Evolutionary conservation across 2,888 invertebrate genomes (phyloP).

Genomic region (Caenorhabditis macrosperma): DNA sequence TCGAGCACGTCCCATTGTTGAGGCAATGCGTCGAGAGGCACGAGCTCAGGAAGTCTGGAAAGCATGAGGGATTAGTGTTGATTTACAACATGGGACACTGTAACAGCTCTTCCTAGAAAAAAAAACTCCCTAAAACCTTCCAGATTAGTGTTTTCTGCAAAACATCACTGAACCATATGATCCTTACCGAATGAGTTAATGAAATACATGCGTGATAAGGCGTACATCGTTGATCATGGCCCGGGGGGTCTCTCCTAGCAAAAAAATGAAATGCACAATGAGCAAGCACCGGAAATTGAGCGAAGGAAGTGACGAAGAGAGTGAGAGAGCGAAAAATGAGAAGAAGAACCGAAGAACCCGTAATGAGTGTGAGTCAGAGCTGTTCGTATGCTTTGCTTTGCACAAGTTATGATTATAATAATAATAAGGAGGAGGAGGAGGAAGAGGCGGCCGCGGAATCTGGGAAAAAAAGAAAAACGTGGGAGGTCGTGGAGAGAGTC

Average conservation of each 20-base stretch:
- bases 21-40: conserved; percentile 58
- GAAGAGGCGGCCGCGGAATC: too few species aligned
- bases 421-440: too few species aligned
- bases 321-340: too few species aligned
- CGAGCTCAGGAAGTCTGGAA: conserved; percentile 59
- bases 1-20: conserved; percentile 56
- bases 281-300: background rate
- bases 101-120: too few species aligned
- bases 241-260: conserved; percentile 1
- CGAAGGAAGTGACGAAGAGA: background rate
- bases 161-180: too few species aligned
- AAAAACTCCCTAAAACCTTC: too few species aligned
- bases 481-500: conserved; percentile 12
- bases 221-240: conserved; percentile 58
- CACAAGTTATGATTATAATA: background rate
- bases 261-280: background rate
- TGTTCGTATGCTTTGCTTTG: too few species aligned
- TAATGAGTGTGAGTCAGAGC: too few species aligned
- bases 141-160: too few species aligned
- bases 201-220: conserved; percentile 62
- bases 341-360: too few species aligned
- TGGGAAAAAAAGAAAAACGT: conserved; percentile 7
- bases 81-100: too few species aligned
- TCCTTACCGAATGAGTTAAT: conserved; percentile 62
- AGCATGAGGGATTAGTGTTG: background rate